Conservation (phyloP, 1,140 invertebrate genomes). For the Drosophila albomicans region DNA sequence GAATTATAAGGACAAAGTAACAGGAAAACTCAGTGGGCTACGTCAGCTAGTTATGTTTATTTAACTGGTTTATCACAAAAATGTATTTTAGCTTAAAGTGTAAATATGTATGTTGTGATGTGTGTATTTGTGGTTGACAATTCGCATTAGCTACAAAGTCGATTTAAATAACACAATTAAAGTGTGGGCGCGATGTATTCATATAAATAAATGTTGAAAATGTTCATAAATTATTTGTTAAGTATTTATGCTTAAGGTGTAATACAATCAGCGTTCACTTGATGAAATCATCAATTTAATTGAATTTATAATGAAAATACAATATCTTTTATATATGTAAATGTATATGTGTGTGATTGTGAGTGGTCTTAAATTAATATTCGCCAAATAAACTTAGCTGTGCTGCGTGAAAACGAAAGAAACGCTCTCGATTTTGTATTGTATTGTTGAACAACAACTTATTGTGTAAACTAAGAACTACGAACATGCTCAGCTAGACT, state of each 20-base stretch:
- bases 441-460: constrained; percentile 38
- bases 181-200: constrained; percentile 29
- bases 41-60: constrained; percentile 43
- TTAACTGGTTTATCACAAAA: constrained; percentile 80
- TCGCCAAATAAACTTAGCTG: constrained; percentile 68
- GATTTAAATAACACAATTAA: constrained; percentile 15
- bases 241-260: constrained; percentile 52
- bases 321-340: constrained; percentile 11
- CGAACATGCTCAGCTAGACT: constrained; percentile 57
- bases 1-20: not conserved
- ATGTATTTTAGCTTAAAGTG: constrained; percentile 71
- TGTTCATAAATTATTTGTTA: constrained; percentile 60
- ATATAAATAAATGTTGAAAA: constrained; percentile 45
- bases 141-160: constrained; percentile 23
- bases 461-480: constrained; percentile 60
- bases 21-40: not conserved
- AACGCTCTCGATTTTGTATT: constrained; percentile 21
- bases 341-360: constrained; percentile 1
- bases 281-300: too few relatives aligned
- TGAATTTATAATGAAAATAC: constrained; percentile 21
- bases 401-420: constrained; percentile 40
- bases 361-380: constrained; percentile 67
- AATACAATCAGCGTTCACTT: constrained; percentile 31
- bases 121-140: constrained; percentile 37
- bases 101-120: constrained; percentile 48